Evolutionary conservation across 1,140 invertebrate species (phyloP), one percentile per base, ranked within the genome.

Genomic region (Habropoda laboriosa): DNA sequence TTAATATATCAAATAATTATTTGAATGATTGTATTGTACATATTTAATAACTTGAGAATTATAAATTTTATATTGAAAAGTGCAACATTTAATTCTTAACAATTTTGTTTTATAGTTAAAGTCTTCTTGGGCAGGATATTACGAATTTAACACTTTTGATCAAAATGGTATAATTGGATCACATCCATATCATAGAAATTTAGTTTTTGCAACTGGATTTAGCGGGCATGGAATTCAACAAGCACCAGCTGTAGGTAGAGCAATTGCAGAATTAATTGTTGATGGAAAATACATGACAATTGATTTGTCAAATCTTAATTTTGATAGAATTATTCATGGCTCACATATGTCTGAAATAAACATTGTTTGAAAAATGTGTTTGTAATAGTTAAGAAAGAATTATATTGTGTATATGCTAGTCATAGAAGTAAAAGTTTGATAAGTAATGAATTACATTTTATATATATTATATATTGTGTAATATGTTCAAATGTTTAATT

Each of bases 141-240:
- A 98, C 90, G 99, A 99, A 87, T 98, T 96, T 89, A 99, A 99
- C 91, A 95, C 93, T 12, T 98, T 97, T 91, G 99, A 99, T 92
- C 96, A 98, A 88, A 98, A 98, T 92, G 97, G 97, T 55, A 96
- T 99, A 72, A 94, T 99, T 82, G 99, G 99, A 3, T 91, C 91
- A 16, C 99, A 99, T 95, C 97, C 98, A 7, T 96, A 96, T 83
- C 96, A 97, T 86, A 89, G 90, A 0, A 99, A 99, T 93, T 89
- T 99, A 49, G 94, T 95, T 79, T 95, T 99, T 85, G 97, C 97
- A 1, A 96, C 97, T 83, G 99, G 99, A 45, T 99, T 99, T 91
- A 98, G 97, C 90, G 97, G 97, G 13, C 97, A 98, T 92, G 99
- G 96, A 76, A 96, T 98, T 78, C 97, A 98, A 92, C 97, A 98